Evolutionary conservation across 2,797 vertebrate species (phyloP).

Genomic region (Neomorphus geoffroyi): DNA sequence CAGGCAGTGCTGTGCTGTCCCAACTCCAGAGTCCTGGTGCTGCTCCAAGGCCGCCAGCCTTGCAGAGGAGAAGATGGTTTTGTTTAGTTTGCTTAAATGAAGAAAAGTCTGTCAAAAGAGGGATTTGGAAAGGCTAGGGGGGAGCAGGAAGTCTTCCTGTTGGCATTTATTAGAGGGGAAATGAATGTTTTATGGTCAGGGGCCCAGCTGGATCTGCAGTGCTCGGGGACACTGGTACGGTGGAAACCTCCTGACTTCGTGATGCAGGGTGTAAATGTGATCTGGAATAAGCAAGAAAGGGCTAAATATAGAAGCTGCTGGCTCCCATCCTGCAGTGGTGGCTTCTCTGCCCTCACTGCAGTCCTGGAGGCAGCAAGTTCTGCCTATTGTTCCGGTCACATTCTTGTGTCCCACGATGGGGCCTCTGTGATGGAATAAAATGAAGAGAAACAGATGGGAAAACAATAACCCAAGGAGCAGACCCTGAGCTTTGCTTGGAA

Average conservation of each 20-base stretch:
- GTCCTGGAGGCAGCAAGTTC: constrained; percentile 53
- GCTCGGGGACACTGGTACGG: background rate
- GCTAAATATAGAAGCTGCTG: constrained; percentile 61
- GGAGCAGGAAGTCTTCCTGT: constrained; percentile 46
- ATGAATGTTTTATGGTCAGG: constrained; percentile 10
- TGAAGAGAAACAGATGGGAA: constrained; percentile 69
- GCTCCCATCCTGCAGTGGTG: constrained; percentile 1
- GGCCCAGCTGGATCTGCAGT: background rate
- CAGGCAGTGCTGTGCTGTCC: rapidly evolving
- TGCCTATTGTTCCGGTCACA: constrained; percentile 68
- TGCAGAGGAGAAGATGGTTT: constrained; percentile 15
- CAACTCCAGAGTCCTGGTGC: background rate
- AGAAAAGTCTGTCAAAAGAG: constrained; percentile 1
- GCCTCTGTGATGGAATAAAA: constrained; percentile 58
- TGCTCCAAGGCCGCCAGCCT: background rate
- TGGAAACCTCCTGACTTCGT: constrained; percentile 28
- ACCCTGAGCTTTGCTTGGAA: constrained; percentile 53
- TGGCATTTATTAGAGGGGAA: constrained; percentile 53
- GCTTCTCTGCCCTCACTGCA: constrained; percentile 26
- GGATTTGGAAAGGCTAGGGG: background rate
- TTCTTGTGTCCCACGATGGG: constrained; percentile 53
- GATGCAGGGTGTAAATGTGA: background rate
- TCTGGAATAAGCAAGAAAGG: constrained; percentile 46
- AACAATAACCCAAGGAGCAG: constrained; percentile 55
- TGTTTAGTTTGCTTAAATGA: constrained; percentile 24